Evolutionary conservation across 2,888 invertebrate species (phyloP).

Genomic region (Perithous albicinctus): DNA sequence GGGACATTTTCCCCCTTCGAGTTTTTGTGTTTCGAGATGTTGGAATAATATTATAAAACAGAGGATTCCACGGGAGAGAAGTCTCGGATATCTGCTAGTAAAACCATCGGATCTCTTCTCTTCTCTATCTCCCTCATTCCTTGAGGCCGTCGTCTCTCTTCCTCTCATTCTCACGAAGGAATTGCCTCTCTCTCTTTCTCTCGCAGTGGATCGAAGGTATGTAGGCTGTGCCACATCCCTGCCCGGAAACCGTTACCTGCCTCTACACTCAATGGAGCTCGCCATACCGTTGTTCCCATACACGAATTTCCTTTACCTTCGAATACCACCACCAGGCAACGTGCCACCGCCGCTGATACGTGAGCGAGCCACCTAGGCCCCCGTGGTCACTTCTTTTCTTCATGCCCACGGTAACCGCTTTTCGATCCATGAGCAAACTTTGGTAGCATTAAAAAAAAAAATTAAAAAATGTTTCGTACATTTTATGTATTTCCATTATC

Average conservation of each 20-base stretch:
- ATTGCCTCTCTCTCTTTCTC: slow-evolving; percentile 64
- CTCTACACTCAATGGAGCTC: slow-evolving; percentile 82
- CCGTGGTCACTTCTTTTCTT: slow-evolving; percentile 4
- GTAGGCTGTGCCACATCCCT: slow-evolving; percentile 84
- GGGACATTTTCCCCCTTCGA: not conserved
- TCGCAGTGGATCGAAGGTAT: slow-evolving; percentile 79
- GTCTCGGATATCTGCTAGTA: slow-evolving; percentile 35
- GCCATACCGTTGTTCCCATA: slow-evolving; percentile 81
- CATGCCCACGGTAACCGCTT: not conserved
- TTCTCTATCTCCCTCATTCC: slow-evolving; percentile 34
- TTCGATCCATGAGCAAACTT: not conserved
- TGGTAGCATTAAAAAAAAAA: not conserved
- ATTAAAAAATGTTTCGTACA: too few species aligned
- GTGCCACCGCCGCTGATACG: slow-evolving; percentile 6
- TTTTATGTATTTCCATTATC: too few species aligned
- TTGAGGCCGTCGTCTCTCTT: slow-evolving; percentile 41
- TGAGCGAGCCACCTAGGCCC: slow-evolving; percentile 19
- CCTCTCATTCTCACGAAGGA: slow-evolving; percentile 65
- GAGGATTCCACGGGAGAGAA: slow-evolving; percentile 15
- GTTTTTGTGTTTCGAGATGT: not conserved
- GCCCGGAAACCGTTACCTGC: slow-evolving; percentile 84
- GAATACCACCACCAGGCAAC: slow-evolving; percentile 25
- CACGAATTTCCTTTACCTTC: slow-evolving; percentile 79
- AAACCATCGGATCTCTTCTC: slow-evolving; percentile 33
- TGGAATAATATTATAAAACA: slow-evolving; percentile 15